Conservation (phyloP, 2,888 invertebrate species). For the Mesopsocus fuscifrons region DNA sequence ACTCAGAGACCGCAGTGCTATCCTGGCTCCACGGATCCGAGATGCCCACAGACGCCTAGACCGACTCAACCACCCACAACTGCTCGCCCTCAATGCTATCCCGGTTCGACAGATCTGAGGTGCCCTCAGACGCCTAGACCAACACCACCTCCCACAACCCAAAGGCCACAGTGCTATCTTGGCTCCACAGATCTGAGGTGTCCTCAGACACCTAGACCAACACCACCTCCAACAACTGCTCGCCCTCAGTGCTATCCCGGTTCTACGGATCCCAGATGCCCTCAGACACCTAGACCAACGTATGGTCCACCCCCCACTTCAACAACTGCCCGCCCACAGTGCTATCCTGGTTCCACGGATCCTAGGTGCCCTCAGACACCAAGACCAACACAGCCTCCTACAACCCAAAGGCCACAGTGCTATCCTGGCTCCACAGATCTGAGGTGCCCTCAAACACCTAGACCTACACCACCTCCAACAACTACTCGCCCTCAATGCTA, state of each 20-base stretch:
- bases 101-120: constrained; percentile 21
- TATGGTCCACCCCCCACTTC: constrained; percentile 12
- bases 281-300: constrained; percentile 18
- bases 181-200: constrained; percentile 20
- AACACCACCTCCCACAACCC: constrained; percentile 6
- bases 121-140: constrained; percentile 18
- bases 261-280: constrained; percentile 20
- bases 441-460: constrained; percentile 18
- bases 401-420: constrained; percentile 19
- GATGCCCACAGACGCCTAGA: constrained; percentile 20
- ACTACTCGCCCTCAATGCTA: constrained; percentile 20
- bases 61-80: constrained; percentile 13
- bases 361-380: constrained; percentile 16
- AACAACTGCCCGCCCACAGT: constrained; percentile 16
- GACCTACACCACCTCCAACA: constrained; percentile 10
- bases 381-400: constrained; percentile 15
- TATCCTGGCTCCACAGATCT: constrained; percentile 20
- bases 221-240: constrained; percentile 14
- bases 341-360: constrained; percentile 16
- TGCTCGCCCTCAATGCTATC: constrained; percentile 17
- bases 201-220: constrained; percentile 17
- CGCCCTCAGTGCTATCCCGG: constrained; percentile 19
- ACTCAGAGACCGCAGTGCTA: constrained; percentile 16
- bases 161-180: constrained; percentile 17
- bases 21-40: constrained; percentile 21